Evolutionary conservation across 2,113 vertebrate species (phyloP), one percentile per base, ranked within the genome.

Genomic region (Chinchilla lanigera): DNA sequence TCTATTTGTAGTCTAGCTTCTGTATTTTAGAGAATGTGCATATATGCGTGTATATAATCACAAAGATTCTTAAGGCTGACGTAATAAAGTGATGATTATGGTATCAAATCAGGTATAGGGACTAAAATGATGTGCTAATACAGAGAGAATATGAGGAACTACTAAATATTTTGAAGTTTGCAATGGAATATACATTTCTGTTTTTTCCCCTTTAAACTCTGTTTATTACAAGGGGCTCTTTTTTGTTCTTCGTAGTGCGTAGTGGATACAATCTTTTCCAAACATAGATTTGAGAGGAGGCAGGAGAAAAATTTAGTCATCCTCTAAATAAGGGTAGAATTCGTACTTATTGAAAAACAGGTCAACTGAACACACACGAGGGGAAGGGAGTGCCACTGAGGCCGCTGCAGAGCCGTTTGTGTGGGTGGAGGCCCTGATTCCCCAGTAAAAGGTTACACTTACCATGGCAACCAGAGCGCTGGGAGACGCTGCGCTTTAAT

Each of bases 401-500:
- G 96, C 94, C 96, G 86, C 89, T 78, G 16, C 38, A 94, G 96
- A 98, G 82, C 30, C 88, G 91, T 98, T 98, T 97, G 67, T 90
- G 87, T 93, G 96, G 95, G 90, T 94, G 98, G 97, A 97, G 97
- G 94, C 93, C 95, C 97, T 98, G 97, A 97, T 69, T 97, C 93
- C 97, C 98, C 98, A 98, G 98, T 98, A 98, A 98, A 98, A 98
- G 96, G 97, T 96, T 93, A 98, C 71, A 69, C 91, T 98, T 98
- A n/a, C 98, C 98, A 98, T 98, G 98, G 98, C 97, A 98, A 98
- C 99, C 83, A 50, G 24, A 13, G 80, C 60, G 97, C 78, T 69
- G 52, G 97, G 30, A 98, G 96, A 86, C 93, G 93, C 90, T 71
- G 92, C 24, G 28, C 95, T 95, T 97, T 97, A 98, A 98, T 97